Evolutionary conservation across 2,113 vertebrate genomes (phyloP), one percentile per base, ranked within the genome.

Genomic region (Rhombomys opimus): DNA sequence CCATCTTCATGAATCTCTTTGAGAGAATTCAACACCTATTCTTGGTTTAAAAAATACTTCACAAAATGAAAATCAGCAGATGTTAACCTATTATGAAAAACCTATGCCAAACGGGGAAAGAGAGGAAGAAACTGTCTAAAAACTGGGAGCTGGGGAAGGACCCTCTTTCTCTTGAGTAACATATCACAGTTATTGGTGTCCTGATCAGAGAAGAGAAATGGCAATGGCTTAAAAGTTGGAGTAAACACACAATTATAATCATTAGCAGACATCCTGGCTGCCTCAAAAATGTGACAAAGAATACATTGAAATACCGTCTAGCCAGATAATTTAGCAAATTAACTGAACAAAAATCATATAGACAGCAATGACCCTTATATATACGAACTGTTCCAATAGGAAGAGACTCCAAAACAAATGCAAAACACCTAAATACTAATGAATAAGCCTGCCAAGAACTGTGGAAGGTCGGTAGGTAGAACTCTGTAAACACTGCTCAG

Each of bases 1-100:
- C 96, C 14, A 90, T 78, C 54, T 92, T 35, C 63, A 94, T 75
- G 20, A 95, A 23, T 93, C 70, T 82, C 94, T 90, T 86, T 77
- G 67, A 93, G 80, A 92, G 95, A 93, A 92, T 92, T 77, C 50
- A 90, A 65, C 1, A 82, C 5, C 70, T 87, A 68, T 61, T 92
- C 30, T 92, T 95, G 25, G 87, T 92, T 90, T 95, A 54, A 50
- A 61, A 89, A 73, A 63, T 76, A 65, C 54, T 80, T 77, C 65
- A 86, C 93, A 89, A 86, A 94, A 95, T 59, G 32, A n/a, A 30
- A 95, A 75, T 80, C 18, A 25, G 52, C 65, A 93, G 70, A n/a
- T 85, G 78, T 90, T 76, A 67, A 7, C 78, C 13, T 89, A 59
- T 59, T 90, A 73, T 87, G 63, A 15, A 86, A 89, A 12, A 93